Evolutionary conservation across 2,888 invertebrate genomes (phyloP).

Genomic region (Dascillus cervinus): DNA sequence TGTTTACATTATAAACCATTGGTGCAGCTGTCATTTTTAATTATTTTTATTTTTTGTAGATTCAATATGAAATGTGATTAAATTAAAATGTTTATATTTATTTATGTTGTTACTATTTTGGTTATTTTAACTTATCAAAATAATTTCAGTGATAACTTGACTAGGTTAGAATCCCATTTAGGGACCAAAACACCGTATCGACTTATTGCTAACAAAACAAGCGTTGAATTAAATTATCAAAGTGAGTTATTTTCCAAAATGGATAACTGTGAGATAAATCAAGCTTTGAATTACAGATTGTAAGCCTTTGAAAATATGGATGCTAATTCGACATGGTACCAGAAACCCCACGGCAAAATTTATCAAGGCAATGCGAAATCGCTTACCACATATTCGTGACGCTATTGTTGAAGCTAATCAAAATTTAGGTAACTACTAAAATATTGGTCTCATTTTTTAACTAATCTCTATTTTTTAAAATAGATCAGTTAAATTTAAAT

Average conservation of each 20-base stretch:
- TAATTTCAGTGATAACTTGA: too few species aligned
- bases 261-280: conserved; percentile 3
- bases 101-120: too few species aligned
- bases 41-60: too few species aligned
- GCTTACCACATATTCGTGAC: conserved; percentile 48
- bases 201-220: conserved; percentile 36
- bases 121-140: too few species aligned
- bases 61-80: too few species aligned
- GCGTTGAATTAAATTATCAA: not conserved
- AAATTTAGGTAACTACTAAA: conserved; percentile 38
- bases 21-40: too few species aligned
- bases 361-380: conserved; percentile 47
- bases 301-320: conserved; percentile 55
- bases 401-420: conserved; percentile 48
- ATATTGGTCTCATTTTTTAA: conserved; percentile 6
- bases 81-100: too few species aligned
- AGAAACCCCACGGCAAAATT: conserved; percentile 57
- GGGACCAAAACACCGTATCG: conserved; percentile 70
- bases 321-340: conserved; percentile 70
- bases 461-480: conserved; percentile 1
- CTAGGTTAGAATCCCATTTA: too few species aligned
- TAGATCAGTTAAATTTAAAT: not conserved
- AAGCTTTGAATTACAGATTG: conserved; percentile 25
- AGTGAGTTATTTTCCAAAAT: not conserved
- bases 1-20: too few species aligned